Evolutionary conservation across 1,140 invertebrate species (phyloP), one percentile per base, ranked within the genome.

Genomic region (Ceratina calcarata): DNA sequence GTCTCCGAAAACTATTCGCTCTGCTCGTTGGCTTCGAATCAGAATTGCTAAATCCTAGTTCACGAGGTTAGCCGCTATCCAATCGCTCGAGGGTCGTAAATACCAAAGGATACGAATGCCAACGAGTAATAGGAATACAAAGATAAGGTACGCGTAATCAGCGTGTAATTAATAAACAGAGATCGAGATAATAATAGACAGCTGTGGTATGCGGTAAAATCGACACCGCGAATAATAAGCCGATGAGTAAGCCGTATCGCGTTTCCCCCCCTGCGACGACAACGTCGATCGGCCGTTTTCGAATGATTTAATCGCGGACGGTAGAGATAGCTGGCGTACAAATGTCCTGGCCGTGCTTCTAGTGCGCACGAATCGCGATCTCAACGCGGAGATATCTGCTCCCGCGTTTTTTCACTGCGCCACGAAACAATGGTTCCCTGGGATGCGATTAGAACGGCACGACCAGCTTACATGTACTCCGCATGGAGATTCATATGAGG

Each of bases 361-460:
- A 27, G 58, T 58, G 22, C 49, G 27, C 60, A 16, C 13, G 18
- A 15, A 3, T 83, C 53, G 72, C 66, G 71, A 78, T 83, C 80
- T 20, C 37, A 74, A 61, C 55, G 27, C 55, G 72, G 20, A 55
- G 75, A 6, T 64, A 67, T 51, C 67, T 32, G 27, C 27, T 4
- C 27, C 4, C 27, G 27, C 27, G 27, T 27, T 77, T 77, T 32
- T 69, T 86, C 80, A 57, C 66, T 66, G 69, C n/a, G 27, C 80
- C 79, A 64, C 61, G 66, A 80, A 84, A 87, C 86, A 88, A 88
- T 86, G 84, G 53, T 69, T 13, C n/a, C 65, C 60, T 66, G 68
- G 80, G 69, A 82, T 67, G 62, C 80, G 86, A 86, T 88, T 88
- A 88, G 78, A 66, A 45, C 64, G 81, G 51, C 45, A 45, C 37